phyloP scores from a whole-genome alignment of 2,797 vertebrate genomes.

The Bucorvus abyssinicus region DNA sequence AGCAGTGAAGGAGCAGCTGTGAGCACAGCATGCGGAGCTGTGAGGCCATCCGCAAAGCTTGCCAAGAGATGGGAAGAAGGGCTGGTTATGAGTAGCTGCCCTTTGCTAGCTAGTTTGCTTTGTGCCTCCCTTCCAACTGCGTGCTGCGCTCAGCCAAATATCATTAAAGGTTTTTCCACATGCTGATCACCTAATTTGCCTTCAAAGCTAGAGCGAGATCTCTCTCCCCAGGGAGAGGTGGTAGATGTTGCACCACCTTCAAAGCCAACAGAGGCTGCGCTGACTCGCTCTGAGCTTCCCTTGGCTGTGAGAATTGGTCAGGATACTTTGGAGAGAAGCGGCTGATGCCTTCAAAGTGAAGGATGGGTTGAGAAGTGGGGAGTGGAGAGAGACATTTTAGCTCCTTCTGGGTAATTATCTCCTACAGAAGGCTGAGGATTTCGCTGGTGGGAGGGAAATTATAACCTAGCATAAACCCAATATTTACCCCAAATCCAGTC shows the following conservation, averaged over 20 bases:
- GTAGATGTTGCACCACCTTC: not conserved
- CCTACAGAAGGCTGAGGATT: not conserved
- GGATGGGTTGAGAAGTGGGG: not conserved
- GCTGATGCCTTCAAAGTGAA: not conserved
- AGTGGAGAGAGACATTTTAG: constrained; percentile 10
- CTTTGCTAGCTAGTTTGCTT: constrained; percentile 7
- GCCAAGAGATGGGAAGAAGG: constrained; percentile 30
- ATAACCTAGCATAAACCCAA: not conserved
- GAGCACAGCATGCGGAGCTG: constrained; percentile 8
- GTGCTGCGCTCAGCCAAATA: not conserved
- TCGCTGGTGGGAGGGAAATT: constrained; percentile 22
- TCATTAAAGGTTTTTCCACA: constrained; percentile 1
- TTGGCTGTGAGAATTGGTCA: not conserved
- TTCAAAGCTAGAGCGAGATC: not conserved
- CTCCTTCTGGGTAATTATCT: constrained; percentile 33
- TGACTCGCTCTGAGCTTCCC: accelerated
- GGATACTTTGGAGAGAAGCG: not conserved
- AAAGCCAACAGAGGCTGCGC: not conserved
- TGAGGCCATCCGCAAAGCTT: constrained; percentile 7
- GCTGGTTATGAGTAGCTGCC: constrained; percentile 14
- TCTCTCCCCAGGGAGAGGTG: not conserved
- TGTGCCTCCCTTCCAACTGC: not conserved
- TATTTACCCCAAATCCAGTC: not conserved
- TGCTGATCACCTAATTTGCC: not conserved
- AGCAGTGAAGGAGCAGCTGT: constrained; percentile 18